phyloP scores from a whole-genome alignment of 2,113 vertebrate species.

The Sclerurus mexicanus region DNA sequence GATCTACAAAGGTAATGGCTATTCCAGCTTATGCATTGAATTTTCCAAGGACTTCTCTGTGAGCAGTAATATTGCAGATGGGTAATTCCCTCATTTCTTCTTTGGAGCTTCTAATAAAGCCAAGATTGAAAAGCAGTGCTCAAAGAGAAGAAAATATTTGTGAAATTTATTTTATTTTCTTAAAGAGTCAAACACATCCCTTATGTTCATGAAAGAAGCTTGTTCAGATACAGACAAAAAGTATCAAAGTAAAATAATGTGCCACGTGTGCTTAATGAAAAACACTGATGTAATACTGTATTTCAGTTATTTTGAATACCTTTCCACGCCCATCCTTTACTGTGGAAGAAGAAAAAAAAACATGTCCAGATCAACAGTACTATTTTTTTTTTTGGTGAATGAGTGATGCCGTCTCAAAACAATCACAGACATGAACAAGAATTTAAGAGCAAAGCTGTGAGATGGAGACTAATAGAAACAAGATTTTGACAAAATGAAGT shows the following conservation, averaged over 20 bases:
- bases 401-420: neutral
- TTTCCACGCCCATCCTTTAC: neutral
- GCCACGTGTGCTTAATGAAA: neutral
- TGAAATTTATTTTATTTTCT: slow-evolving; percentile 15
- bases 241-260: neutral
- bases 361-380: neutral
- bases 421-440: neutral
- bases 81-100: neutral
- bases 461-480: neutral
- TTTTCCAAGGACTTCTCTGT: neutral
- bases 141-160: neutral
- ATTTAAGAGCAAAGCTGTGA: neutral
- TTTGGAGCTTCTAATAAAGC: slow-evolving; percentile 35
- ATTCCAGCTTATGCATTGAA: neutral
- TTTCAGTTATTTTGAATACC: neutral
- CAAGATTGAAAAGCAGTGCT: slow-evolving; percentile 5
- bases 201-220: neutral
- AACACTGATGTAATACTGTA: neutral
- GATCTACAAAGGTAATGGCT: neutral
- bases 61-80: neutral
- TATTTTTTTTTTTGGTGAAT: neutral
- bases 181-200: neutral
- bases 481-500: neutral
- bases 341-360: neutral
- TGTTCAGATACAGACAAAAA: neutral